Base-by-base conservation (phyloP, 2,888 invertebrate species). In the Automeris io region DNA sequence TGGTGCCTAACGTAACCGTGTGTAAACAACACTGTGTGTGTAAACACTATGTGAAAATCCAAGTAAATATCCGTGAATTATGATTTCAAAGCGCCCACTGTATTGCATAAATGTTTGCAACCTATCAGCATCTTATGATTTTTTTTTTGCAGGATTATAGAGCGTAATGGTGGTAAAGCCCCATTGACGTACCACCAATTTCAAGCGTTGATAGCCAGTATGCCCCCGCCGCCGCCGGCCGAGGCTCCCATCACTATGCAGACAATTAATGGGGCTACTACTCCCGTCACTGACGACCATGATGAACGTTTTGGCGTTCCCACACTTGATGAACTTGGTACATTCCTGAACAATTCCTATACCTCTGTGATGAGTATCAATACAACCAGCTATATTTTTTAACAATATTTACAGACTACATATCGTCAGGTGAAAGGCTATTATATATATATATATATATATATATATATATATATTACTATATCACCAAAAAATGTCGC, bases 141-240 rank as follows among this genome's bases (percentile, higher is more conserved):
- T 9, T 34, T 8, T 34, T 32, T 33, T 63, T 59, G 16, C 47
- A 92, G 95, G 49, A 95, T 96, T 40, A 93, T 96, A 57, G 92
- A 93, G 49, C 89, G 89, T 46, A 95, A 95, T 72, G 91, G 91
- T 13, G 95, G 94, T 0, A 91, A 91, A 59, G 91, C 95, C 0
- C 95, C 95, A 0, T 76, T 95, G 38, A 96, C 95, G 0, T 96
- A 95, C 70, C 93, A 95, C 63, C 92, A 95, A 69, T 96, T 96
- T 78, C 93, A 95, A 81, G 92, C 91, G 12, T 85, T 95, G 43
- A 89, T 96, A 9, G 91, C 93, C 4, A 88, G 89, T 40, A 91
- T 96, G 91, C 92, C 91, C 3, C 88, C 92, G 11, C 95, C 96
- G 7, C 89, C 91, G 22, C 71, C 80, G 31, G 91, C 95, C 0